phyloP scores from a whole-genome alignment of 2,888 invertebrate species.

The Ormia ochracea region DNA sequence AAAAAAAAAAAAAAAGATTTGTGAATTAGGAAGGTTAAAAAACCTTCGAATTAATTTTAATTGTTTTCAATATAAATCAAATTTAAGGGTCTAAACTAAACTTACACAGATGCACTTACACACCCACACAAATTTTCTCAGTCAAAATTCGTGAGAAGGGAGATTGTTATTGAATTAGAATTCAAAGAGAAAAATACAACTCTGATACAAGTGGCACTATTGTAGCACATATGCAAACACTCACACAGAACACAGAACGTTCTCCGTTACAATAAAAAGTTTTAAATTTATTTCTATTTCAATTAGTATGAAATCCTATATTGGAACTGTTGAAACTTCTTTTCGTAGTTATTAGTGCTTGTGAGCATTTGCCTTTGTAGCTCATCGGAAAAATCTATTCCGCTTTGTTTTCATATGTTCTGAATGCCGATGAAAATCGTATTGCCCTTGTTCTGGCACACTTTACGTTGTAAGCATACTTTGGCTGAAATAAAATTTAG shows the following conservation, averaged over 20 bases:
- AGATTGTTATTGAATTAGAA: too few species aligned
- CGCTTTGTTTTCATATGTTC: neutral
- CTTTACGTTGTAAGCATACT: neutral
- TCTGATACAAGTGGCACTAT: too few species aligned
- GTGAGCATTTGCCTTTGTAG: slow-evolving; percentile 16
- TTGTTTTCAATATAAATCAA: slow-evolving; percentile 49
- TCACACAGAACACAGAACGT: too few species aligned
- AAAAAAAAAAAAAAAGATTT: neutral
- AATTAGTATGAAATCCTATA: too few species aligned
- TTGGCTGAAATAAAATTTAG: neutral
- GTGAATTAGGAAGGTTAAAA: neutral
- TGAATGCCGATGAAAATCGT: neutral
- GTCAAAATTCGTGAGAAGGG: neutral
- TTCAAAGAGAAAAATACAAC: too few species aligned
- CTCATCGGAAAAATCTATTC: slow-evolving; percentile 30
- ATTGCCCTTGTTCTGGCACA: neutral
- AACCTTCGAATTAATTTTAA: slow-evolving; percentile 48
- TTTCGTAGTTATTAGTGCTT: neutral
- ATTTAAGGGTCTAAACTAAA: slow-evolving; percentile 21
- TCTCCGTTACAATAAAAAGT: too few species aligned
- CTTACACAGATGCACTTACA: neutral
- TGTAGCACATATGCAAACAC: too few species aligned
- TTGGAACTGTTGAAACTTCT: neutral
- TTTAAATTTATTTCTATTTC: too few species aligned
- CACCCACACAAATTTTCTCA: slow-evolving; percentile 13